These are phyloP conservation scores for Lycodopsis pacificus DNA, from an alignment of 2,797 vertebrate species.

Conservation along the genomic window DNA sequence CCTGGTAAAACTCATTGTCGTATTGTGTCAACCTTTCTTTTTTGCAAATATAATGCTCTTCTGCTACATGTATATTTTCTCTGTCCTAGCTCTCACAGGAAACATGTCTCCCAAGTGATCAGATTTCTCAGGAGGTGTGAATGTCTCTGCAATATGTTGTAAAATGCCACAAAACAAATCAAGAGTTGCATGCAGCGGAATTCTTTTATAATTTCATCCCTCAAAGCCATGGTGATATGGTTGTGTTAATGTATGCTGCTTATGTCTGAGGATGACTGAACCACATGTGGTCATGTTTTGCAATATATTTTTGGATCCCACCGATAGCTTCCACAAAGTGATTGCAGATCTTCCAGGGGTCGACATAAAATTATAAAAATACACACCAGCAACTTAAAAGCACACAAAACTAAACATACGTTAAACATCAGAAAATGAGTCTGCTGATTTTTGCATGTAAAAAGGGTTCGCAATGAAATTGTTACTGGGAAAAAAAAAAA, in stretches of 20 bases:
- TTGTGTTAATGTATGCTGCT: neutral
- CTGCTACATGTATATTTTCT: neutral
- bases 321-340: neutral
- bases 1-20: conserved; percentile 26
- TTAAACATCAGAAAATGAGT: neutral
- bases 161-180: conserved; percentile 5
- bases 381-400: neutral
- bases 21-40: neutral
- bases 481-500: neutral
- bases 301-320: neutral
- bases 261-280: neutral
- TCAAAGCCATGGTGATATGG: neutral
- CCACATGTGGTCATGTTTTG: neutral
- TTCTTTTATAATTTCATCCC: neutral
- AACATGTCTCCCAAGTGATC: neutral
- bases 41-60: neutral
- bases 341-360: neutral
- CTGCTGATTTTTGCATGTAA: neutral
- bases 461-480: neutral
- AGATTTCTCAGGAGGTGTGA: neutral
- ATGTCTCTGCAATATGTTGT: neutral
- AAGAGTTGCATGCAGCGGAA: neutral
- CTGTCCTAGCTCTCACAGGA: conserved; percentile 6
- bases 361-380: conserved; percentile 2
- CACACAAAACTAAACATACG: neutral